These are phyloP conservation scores for Zaprionus tsacasi DNA, from an alignment of 1,140 invertebrate genomes.

Conservation along the genomic window DNA sequence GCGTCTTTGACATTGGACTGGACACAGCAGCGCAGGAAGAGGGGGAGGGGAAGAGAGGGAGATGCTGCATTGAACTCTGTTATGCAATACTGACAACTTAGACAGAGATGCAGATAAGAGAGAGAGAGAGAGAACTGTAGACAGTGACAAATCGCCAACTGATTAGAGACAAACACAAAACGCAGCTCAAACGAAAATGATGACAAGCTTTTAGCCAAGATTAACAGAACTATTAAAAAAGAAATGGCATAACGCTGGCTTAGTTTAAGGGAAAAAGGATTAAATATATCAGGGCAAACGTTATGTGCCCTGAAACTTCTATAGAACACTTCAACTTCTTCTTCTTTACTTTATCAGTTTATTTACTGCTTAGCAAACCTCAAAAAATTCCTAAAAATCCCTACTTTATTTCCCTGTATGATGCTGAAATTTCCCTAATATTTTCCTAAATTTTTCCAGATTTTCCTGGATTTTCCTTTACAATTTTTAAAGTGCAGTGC, in stretches of 20 bases:
- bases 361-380: too few relatives aligned
- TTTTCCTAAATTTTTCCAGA: neutral
- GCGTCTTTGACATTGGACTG: constrained; percentile 37
- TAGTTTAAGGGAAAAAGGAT: neutral
- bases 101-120: constrained; percentile 2
- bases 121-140: neutral
- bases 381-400: too few relatives aligned
- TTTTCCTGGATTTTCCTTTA: neutral
- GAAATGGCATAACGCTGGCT: neutral
- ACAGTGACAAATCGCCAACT: constrained; percentile 32
- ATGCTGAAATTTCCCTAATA: too few relatives aligned
- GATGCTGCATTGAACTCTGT: constrained; percentile 23
- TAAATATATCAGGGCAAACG: neutral
- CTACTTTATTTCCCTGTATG: neutral
- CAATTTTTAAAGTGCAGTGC: neutral
- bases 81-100: constrained; percentile 23
- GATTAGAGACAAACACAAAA: constrained; percentile 15
- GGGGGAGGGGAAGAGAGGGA: neutral
- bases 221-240: neutral
- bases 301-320: neutral
- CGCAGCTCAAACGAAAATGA: constrained; percentile 11
- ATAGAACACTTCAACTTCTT: too few relatives aligned
- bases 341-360: too few relatives aligned
- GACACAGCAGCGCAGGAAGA: neutral
- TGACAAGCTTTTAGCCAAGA: constrained; percentile 38